Percentiles rank a stretch among this genome's conserved stretches.
These are phyloP conservation scores for Netelia inedita DNA, from an alignment of 2,888 invertebrate species.

Conservation along the genomic window DNA sequence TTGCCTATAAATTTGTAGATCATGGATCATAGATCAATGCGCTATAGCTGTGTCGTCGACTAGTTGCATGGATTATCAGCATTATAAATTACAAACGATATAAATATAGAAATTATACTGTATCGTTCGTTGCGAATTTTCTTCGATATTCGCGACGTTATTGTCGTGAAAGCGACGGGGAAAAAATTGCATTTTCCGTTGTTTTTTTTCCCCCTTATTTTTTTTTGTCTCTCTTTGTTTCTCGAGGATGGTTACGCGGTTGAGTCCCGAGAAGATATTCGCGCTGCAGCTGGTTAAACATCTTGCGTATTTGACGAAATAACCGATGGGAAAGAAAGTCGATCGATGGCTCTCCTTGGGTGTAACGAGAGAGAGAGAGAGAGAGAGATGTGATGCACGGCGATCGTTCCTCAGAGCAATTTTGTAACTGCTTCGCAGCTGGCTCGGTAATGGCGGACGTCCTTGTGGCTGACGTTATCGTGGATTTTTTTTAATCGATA, in stretches of 20 bases:
- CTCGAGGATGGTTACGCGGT: not conserved
- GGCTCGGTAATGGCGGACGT: constrained; percentile 16
- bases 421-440: constrained; percentile 15
- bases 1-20: not conserved
- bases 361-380: not conserved
- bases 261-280: constrained; percentile 18
- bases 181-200: not conserved
- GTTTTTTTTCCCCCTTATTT: not conserved
- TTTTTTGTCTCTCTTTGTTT: not conserved
- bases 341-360: not conserved
- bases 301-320: constrained; percentile 25
- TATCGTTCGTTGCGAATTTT: constrained; percentile 8
- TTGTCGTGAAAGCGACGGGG: too few species aligned
- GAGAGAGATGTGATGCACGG: not conserved
- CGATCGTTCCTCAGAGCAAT: constrained; percentile 7
- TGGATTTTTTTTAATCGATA: too few species aligned
- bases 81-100: constrained; percentile 12
- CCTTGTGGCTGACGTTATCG: not conserved
- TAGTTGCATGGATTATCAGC: constrained; percentile 37
- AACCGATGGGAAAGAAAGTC: constrained; percentile 5
- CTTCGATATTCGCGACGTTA: not conserved
- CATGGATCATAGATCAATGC: not conserved
- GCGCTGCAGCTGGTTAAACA: constrained; percentile 49
- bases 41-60: constrained; percentile 30
- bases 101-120: constrained; percentile 6